Evolutionary conservation across 2,113 vertebrate genomes (phyloP).

Genomic region (Arenaria interpres): DNA sequence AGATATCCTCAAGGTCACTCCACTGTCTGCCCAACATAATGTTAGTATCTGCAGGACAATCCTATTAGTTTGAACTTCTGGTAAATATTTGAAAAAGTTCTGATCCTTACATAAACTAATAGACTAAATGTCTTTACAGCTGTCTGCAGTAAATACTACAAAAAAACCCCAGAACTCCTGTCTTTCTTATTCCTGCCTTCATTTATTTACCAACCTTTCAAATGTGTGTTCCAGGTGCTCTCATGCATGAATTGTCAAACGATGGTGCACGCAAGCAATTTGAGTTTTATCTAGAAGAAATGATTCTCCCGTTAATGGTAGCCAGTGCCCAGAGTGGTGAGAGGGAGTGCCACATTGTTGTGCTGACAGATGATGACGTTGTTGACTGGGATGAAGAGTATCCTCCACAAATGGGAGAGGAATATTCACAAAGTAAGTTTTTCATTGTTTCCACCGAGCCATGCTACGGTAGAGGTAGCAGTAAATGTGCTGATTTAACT

Average conservation of each 20-base stretch:
- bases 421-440: conserved; percentile 97
- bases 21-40: not conserved
- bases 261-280: conserved; percentile 96
- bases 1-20: not conserved
- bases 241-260: conserved; percentile 98
- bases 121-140: not conserved
- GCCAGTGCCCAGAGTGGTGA: conserved; percentile 96
- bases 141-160: not conserved
- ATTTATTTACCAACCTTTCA: not conserved
- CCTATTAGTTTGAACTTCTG: not conserved
- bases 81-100: not conserved
- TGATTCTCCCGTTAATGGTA: conserved; percentile 98
- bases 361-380: conserved; percentile 97
- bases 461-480: fast-evolving
- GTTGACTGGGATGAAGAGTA: conserved; percentile 99
- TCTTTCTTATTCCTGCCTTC: not conserved
- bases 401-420: conserved; percentile 98
- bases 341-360: conserved; percentile 97
- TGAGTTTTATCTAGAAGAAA: conserved; percentile 98
- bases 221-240: conserved; percentile 83
- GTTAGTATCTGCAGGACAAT: not conserved
- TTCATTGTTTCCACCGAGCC: not conserved
- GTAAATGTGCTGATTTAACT: not conserved
- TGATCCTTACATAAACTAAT: not conserved
- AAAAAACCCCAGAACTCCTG: not conserved